A percentile compares a stretch with the other conserved stretches of the same genome.
Conservation (phyloP, 37 sponge, comb jelly and placozoan genomes). For the Agelas oroides region DNA sequence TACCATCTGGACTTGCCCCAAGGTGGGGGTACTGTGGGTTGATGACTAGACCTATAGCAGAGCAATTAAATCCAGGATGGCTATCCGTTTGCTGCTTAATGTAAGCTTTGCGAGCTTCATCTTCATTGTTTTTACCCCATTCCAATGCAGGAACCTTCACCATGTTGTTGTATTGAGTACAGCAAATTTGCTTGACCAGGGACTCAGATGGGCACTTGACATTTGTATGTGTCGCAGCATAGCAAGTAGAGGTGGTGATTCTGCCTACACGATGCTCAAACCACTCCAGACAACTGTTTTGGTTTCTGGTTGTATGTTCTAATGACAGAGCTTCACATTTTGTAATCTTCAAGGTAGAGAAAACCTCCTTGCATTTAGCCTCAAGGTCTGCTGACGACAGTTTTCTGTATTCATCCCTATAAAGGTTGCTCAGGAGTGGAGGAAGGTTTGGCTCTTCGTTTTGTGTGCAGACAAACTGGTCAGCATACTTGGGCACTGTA, state of each 20-base stretch:
- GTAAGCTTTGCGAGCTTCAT: constrained; percentile 10
- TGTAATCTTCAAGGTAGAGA: background rate
- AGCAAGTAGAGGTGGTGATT: constrained; percentile 9
- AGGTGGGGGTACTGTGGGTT: constrained; percentile 45
- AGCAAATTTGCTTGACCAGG: constrained; percentile 2
- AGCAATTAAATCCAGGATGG: background rate
- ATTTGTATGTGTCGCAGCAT: no score
- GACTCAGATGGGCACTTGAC: constrained; percentile 37
- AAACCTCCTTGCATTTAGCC: background rate
- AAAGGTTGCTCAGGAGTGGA: background rate
- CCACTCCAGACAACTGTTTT: background rate
- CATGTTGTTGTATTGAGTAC: background rate
- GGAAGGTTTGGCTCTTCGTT: background rate
- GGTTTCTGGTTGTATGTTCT: background rate
- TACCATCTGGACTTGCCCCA: constrained; percentile 50
- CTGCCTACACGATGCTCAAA: constrained; percentile 15
- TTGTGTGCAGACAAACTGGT: no score
- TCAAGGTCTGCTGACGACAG: background rate
- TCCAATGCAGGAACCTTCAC: constrained; percentile 21
- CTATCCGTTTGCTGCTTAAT: background rate
- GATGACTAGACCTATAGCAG: constrained; percentile 17
- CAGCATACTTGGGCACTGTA: no score
- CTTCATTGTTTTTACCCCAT: constrained; percentile 37
- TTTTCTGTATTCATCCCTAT: background rate
- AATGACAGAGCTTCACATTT: background rate